Evolutionary conservation across 2,888 invertebrate genomes (phyloP), one percentile per base, ranked within the genome.

Genomic region (Stenichneumon culpator): DNA sequence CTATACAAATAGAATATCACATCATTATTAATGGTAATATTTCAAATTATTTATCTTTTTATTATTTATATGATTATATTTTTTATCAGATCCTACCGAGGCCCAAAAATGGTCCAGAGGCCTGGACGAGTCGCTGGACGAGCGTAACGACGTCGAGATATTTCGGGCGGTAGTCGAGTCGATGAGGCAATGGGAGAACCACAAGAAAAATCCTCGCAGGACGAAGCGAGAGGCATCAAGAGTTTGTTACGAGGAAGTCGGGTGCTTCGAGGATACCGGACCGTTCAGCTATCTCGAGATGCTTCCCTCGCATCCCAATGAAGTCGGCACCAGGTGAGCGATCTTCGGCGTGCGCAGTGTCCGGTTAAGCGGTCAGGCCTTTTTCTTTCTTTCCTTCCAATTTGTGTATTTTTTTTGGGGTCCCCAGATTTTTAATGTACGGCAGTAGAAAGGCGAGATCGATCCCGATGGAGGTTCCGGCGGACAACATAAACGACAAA

Each of bases 191-290:
- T 97, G 97, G 97, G 95, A 96, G 52, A 94, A 95, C 79, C 96
- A 96, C 80, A 95, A 95, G 95, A 95, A 92, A 83, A 85, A 72
- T 75, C 74, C 84, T 65, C 91, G 89, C 93, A 97, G 97, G 92
- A 95, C 95, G 25, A 97, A 97, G 93, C 94, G 98, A 80, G 97
- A 98, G 19, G 97, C 97, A 84, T 97, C 97, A 86, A 96, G 96
- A 85, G 97, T 98, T 1, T 99, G 99, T 93, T 99, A 98, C 93
- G 97, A 96, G 25, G 97, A 97, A 86, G 95, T 99, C 75, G 99
- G 99, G 9, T 99, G 99, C 92, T 99, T 98, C 94, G 97, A 98
- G 91, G 98, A 98, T 91, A 96, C 97, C 3, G 98, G 98, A 0
- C 97, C 98, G 0, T 98, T 98, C 93, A 97, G 97, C 77, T 98